These are phyloP conservation scores for Zophobas atratus DNA, from an alignment of 1,140 invertebrate genomes.

Conservation along the genomic window DNA sequence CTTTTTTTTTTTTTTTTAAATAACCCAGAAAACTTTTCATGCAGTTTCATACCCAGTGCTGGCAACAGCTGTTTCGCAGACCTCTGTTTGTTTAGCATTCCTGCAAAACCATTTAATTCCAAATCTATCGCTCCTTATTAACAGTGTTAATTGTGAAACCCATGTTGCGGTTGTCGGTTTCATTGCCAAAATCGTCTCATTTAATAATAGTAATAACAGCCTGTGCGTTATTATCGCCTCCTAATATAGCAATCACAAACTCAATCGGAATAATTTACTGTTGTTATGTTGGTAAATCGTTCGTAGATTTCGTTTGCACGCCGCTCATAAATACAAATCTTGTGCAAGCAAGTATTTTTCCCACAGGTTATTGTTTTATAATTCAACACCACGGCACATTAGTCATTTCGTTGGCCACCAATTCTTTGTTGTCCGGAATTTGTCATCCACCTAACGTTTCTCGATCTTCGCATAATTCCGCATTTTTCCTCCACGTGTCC, in stretches of 20 bases:
- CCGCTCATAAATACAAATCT: slow-evolving; percentile 26
- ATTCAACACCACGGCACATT: slow-evolving; percentile 1
- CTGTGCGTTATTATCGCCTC: slow-evolving; percentile 10
- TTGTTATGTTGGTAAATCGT: background rate
- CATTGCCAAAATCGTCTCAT: background rate
- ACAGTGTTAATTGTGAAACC: background rate
- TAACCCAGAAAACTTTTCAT: too few species aligned
- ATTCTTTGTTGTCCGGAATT: background rate
- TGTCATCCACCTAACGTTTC: background rate
- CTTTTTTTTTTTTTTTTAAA: too few species aligned
- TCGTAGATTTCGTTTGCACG: slow-evolving; percentile 13
- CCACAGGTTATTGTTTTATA: slow-evolving; percentile 20
- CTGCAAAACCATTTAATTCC: too few species aligned
- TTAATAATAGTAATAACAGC: too few species aligned
- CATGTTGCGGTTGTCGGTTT: slow-evolving; percentile 4
- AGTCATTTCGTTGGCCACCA: background rate
- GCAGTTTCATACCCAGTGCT: too few species aligned
- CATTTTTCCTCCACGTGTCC: background rate
- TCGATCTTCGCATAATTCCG: too few species aligned
- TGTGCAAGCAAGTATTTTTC: slow-evolving; percentile 25
- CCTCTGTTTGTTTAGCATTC: too few species aligned
- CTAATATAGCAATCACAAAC: slow-evolving; percentile 16
- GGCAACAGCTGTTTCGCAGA: too few species aligned
- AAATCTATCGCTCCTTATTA: too few species aligned
- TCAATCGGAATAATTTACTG: slow-evolving; percentile 20